Conservation (phyloP, 2,797 vertebrate species). For the Myiothlypis chrysogaster region DNA sequence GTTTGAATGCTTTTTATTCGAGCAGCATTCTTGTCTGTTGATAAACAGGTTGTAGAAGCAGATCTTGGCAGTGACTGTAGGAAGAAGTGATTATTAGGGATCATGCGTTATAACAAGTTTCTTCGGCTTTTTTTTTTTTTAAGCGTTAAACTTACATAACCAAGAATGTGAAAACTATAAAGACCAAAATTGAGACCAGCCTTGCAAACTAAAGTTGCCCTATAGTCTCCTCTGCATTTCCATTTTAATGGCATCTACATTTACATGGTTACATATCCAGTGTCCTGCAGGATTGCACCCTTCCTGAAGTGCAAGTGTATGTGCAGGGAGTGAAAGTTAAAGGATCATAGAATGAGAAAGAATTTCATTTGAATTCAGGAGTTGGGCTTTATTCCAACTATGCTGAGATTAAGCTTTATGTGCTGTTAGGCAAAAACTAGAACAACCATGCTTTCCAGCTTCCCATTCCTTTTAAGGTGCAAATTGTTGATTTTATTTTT, state of each 20-base stretch:
- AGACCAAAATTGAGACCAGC: background rate
- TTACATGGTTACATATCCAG: background rate
- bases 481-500: background rate
- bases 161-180: background rate
- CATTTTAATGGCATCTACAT: background rate
- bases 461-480: background rate
- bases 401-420: background rate
- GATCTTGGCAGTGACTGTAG: background rate
- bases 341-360: background rate
- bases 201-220: background rate
- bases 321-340: background rate
- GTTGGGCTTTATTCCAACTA: background rate
- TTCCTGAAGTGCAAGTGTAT: background rate
- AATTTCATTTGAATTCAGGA: background rate
- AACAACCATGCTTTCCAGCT: fast-evolving
- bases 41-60: background rate
- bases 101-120: background rate
- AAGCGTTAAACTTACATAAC: background rate
- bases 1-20: background rate
- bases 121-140: background rate
- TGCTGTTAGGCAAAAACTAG: background rate
- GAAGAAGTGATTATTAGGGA: background rate
- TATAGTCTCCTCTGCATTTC: background rate
- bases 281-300: background rate
- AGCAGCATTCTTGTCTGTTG: background rate